Evolutionary conservation across 2,888 invertebrate genomes (phyloP).

Genomic region (Trisateles emortualis): DNA sequence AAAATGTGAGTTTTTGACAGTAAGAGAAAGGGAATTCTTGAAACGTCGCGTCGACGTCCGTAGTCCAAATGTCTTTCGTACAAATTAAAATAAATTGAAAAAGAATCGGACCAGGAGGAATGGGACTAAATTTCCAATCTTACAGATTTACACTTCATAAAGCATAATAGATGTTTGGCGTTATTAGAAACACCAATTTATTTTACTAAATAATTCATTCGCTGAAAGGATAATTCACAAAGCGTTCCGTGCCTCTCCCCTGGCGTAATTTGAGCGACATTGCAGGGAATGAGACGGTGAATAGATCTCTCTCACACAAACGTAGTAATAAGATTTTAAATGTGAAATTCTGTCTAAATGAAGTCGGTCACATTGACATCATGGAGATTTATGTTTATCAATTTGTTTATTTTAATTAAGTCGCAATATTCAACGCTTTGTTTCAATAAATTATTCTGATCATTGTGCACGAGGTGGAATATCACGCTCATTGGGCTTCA

Average conservation of each 20-base stretch:
- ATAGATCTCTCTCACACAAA: conserved; percentile 49
- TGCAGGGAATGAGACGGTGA: conserved; percentile 55
- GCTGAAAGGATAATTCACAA: conserved; percentile 62
- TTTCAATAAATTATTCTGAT: conserved; percentile 31
- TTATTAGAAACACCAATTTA: conserved; percentile 60
- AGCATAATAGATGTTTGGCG: conserved; percentile 44
- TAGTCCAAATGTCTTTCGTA: conserved; percentile 13
- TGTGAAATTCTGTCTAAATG: conserved; percentile 72
- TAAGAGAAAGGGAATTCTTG: conserved; percentile 11
- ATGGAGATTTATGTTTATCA: conserved; percentile 49
- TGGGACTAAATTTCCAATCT: conserved; percentile 42
- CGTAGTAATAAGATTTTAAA: conserved; percentile 77
- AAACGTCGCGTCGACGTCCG: no score
- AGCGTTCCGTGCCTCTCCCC: conserved; percentile 54
- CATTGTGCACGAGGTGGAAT: conserved; percentile 3
- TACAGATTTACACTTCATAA: conserved; percentile 55
- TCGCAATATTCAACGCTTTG: conserved; percentile 40
- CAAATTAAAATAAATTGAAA: conserved; percentile 47
- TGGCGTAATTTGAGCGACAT: conserved; percentile 64
- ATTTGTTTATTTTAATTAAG: conserved; percentile 46
- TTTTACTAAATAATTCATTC: conserved; percentile 61
- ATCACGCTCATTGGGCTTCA: neutral
- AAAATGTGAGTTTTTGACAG: conserved; percentile 15
- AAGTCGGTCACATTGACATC: conserved; percentile 59
- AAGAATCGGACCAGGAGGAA: conserved; percentile 18